Conservation (phyloP, 2,113 vertebrate genomes). For the Dasyornis broadbenti region DNA sequence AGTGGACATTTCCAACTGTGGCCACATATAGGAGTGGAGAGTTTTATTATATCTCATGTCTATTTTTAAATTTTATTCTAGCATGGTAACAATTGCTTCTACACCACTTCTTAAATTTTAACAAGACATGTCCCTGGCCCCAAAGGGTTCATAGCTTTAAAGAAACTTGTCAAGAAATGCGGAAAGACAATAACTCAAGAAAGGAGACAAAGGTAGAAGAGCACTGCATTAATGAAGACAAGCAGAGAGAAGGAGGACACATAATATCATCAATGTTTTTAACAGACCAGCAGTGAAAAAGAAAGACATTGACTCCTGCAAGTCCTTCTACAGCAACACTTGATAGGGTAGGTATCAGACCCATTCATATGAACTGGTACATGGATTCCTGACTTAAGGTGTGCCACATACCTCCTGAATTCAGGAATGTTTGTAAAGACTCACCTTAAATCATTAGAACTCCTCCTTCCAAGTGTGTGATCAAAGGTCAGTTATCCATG, state of each 20-base stretch:
- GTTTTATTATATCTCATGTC: neutral
- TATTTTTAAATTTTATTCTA: slow-evolving; percentile 10
- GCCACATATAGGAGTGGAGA: neutral
- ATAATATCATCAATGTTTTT: neutral
- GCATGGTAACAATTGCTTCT: neutral
- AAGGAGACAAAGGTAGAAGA: neutral
- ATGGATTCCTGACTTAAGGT: neutral
- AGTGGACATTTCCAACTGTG: neutral
- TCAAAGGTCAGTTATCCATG: neutral
- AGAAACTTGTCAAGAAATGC: slow-evolving; percentile 13
- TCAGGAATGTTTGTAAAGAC: neutral
- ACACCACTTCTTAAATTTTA: neutral
- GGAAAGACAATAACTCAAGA: neutral
- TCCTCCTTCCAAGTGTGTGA: neutral
- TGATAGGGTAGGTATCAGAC: neutral
- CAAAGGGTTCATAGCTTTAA: neutral
- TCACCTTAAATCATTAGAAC: neutral
- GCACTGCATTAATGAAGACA: neutral
- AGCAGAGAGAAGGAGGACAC: neutral
- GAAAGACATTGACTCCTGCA: neutral
- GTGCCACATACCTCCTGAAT: neutral
- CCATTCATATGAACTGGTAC: neutral
- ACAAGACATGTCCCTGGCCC: neutral
- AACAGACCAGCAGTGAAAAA: neutral
- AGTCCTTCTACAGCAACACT: neutral